phyloP scores from a whole-genome alignment of 2,113 vertebrate species.

The Ranitomeya imitator region DNA sequence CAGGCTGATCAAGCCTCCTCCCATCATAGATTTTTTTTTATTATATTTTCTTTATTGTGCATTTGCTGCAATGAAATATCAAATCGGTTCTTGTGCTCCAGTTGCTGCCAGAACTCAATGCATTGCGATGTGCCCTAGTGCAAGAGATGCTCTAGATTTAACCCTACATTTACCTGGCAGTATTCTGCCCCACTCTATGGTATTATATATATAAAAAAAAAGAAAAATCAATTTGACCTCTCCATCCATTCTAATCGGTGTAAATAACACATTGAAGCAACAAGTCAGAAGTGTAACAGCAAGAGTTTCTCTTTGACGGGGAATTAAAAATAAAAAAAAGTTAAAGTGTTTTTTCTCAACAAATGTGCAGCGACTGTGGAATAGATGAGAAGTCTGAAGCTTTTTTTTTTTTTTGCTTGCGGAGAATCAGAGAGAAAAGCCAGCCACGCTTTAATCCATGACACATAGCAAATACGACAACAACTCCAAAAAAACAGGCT shows the following conservation, averaged over 20 bases:
- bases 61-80: no score
- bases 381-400: not conserved
- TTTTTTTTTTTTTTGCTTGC: no score
- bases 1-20: no score
- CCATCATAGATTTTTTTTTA: no score
- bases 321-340: not conserved
- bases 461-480: not conserved
- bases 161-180: not conserved
- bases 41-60: no score
- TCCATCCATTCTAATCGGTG: not conserved
- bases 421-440: slow-evolving; percentile 3
- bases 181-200: no score
- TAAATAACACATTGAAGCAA: not conserved
- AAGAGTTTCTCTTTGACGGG: not conserved
- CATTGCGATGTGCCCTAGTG: no score
- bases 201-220: no score
- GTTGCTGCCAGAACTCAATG: no score
- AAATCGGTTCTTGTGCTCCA: no score
- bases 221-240: no score
- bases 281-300: not conserved
- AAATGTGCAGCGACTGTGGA: not conserved
- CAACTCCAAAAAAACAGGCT: not conserved
- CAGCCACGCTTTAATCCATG: slow-evolving; percentile 23
- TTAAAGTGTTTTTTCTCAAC: not conserved
- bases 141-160: not conserved